A percentile compares a stretch with the other conserved stretches of the same genome.
These are phyloP conservation scores for Tubiluchus corallicola DNA, from an alignment of 2,888 invertebrate genomes.

Conservation along the genomic window DNA sequence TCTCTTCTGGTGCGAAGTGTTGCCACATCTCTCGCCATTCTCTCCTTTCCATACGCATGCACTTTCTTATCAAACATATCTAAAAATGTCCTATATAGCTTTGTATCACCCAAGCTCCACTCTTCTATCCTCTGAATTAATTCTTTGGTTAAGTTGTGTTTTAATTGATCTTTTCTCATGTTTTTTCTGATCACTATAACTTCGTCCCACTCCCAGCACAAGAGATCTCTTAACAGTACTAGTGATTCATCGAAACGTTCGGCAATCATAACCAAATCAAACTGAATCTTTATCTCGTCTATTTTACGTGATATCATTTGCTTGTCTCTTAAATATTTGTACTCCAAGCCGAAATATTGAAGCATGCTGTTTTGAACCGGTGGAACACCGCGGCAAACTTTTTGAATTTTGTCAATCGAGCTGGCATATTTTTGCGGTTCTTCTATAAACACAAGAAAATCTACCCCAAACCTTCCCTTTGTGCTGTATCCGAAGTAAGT, in stretches of 20 bases:
- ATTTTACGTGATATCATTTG: neutral
- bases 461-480: neutral
- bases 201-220: neutral
- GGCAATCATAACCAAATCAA: neutral
- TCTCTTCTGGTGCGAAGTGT: neutral
- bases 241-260: neutral
- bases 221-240: neutral
- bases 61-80: neutral
- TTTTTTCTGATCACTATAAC: neutral
- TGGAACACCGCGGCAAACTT: neutral
- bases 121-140: neutral
- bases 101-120: neutral
- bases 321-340: neutral
- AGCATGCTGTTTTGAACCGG: constrained; percentile 6
- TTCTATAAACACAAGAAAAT: neutral
- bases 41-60: neutral
- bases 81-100: neutral
- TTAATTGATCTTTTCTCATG: neutral
- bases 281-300: neutral
- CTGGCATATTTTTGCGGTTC: too few relatives aligned
- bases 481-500: neutral
- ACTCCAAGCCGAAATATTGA: constrained; percentile 6
- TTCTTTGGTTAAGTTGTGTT: neutral
- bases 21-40: neutral
- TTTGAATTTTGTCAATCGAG: too few relatives aligned